These are phyloP conservation scores for Bucorvus abyssinicus DNA, from an alignment of 2,797 vertebrate species.

Conservation along the genomic window DNA sequence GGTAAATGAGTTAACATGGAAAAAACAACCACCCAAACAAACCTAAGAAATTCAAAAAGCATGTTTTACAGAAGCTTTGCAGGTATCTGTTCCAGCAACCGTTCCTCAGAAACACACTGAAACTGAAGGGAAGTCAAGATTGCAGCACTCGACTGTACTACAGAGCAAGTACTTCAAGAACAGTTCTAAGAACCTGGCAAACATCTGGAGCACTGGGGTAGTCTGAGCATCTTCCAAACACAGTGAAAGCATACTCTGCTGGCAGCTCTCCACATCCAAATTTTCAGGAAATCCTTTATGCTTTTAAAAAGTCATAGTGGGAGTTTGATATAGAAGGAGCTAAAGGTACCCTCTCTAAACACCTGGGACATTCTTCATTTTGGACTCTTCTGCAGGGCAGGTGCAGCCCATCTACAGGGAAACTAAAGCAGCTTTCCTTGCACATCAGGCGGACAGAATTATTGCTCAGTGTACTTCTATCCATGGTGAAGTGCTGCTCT, in stretches of 20 bases:
- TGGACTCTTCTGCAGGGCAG: not conserved
- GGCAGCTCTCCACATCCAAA: not conserved
- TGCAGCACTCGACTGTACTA: not conserved
- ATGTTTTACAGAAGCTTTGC: not conserved
- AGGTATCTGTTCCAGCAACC: not conserved
- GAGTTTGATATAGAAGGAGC: not conserved
- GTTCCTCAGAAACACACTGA: not conserved
- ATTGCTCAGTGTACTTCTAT: not conserved
- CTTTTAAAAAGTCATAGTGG: not conserved
- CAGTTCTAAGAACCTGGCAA: not conserved
- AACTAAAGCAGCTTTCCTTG: not conserved
- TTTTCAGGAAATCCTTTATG: not conserved
- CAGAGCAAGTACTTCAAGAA: not conserved
- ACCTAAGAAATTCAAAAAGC: not conserved
- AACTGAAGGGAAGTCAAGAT: not conserved
- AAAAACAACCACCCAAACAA: not conserved
- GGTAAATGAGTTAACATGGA: not conserved
- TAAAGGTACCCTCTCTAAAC: not conserved
- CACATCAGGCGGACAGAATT: not conserved
- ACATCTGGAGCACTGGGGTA: not conserved
- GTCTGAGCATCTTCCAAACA: not conserved
- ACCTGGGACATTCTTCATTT: not conserved
- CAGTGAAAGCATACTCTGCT: not conserved
- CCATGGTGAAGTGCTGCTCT: not conserved
- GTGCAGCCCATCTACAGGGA: not conserved